These are phyloP conservation scores for Onychostruthus taczanowskii DNA, from an alignment of 2,113 vertebrate genomes.

Conservation along the genomic window DNA sequence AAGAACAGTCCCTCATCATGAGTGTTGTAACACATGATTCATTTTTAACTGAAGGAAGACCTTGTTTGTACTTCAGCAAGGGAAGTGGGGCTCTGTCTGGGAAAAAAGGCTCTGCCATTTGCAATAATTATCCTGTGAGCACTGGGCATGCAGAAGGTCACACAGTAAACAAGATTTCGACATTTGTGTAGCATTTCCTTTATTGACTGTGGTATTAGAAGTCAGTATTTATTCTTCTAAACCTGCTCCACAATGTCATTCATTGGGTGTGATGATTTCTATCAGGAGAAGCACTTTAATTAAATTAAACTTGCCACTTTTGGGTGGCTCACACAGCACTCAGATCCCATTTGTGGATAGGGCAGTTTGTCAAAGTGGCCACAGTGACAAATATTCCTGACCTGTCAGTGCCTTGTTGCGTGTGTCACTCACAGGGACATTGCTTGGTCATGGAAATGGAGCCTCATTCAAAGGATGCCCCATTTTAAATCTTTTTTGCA, in stretches of 20 bases:
- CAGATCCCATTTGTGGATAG: background rate
- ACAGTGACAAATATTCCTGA: background rate
- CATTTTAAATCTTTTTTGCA: background rate
- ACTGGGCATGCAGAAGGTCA: background rate
- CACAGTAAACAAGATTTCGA: background rate
- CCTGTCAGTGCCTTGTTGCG: background rate
- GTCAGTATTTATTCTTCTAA: background rate
- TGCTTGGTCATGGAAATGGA: background rate
- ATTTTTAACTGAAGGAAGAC: background rate
- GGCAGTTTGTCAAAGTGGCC: background rate
- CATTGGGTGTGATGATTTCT: background rate
- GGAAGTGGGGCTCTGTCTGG: background rate
- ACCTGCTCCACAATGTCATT: background rate
- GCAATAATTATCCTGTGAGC: background rate
- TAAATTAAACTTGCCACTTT: background rate
- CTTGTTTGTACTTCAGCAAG: background rate
- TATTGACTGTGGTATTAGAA: background rate
- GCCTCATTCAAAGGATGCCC: background rate
- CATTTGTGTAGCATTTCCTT: background rate
- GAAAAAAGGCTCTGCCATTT: background rate
- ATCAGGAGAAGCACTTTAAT: background rate
- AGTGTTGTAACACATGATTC: background rate
- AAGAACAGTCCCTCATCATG: background rate
- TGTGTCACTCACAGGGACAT: background rate
- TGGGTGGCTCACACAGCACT: background rate